Base-by-base conservation (phyloP, 2,888 invertebrate genomes). In the Rugalucina vietnamica region DNA sequence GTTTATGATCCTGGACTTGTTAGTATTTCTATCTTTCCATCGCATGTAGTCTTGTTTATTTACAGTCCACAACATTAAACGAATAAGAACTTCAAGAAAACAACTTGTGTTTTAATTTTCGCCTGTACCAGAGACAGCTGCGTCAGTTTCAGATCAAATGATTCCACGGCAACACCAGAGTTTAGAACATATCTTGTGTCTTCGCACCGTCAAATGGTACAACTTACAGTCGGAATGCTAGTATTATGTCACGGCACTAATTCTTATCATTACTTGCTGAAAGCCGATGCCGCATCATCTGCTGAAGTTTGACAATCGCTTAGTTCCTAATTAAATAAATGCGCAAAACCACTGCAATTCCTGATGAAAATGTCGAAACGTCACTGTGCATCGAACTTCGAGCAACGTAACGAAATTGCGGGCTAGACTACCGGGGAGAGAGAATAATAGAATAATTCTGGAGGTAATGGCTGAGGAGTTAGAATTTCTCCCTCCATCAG, bases 401-500 rank as follows among this genome's bases (percentile, higher is more conserved):
- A 60, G 29, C 5, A 8, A 60, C 60, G 10, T 29, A 18, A 60
- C 29, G 29, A 5, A 60, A 24, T 18, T n/a, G 1, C 24, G 5
- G 10, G 8, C 10, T 8, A 24, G 29, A 29, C 29, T 60, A 29
- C 60, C 60, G 5, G 29, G 24, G 60, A 24, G 60, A 2, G 4
- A 24, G 29, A 60, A 24, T 60, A 60, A 60, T 24, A 5, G 5
- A 18, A 60, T 27, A 60, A 60, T 60, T 60, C 18, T 43, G 27
- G 29, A 18, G 37, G 36, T 60, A 60, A 29, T 60, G 60, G 29
- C 27, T 60, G 29, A 8, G 32, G 37, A 39, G 29, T 72, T 81
- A 49, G 57, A 24, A 71, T 80, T 80, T 75, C 70, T 49, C 34
- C n/a, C 34, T n/a, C 70, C 43, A 75, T 39, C 39, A 65, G 65